A percentile compares a stretch with the other conserved stretches of the same genome.
Evolutionary conservation across 1,140 invertebrate species (phyloP).

Genomic region (Melitaea cinxia): DNA sequence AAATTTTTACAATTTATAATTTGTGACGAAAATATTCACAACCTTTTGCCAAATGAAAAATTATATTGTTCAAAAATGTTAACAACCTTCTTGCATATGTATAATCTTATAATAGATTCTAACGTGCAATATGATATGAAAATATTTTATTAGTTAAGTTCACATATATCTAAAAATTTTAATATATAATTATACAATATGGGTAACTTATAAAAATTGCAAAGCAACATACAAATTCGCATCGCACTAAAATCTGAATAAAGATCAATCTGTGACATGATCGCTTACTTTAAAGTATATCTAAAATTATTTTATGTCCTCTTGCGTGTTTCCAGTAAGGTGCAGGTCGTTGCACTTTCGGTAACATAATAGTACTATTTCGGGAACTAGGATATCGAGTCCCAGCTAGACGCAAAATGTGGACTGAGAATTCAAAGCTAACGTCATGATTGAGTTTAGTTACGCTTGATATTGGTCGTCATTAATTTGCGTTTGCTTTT

Average conservation of each 20-base stretch:
- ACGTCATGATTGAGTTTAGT: neutral
- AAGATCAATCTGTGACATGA: neutral
- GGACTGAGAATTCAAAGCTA: constrained; percentile 22
- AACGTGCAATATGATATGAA: too few species aligned
- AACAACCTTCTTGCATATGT: too few species aligned
- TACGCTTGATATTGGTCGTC: neutral
- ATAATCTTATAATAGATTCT: too few species aligned
- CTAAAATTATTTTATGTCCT: constrained; percentile 59
- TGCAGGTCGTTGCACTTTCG: constrained; percentile 54
- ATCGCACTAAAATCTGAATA: constrained; percentile 22
- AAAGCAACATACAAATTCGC: too few species aligned
- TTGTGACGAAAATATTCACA: too few species aligned
- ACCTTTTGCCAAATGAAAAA: too few species aligned
- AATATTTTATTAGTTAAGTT: too few species aligned
- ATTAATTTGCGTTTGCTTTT: too few species aligned
- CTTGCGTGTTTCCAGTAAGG: constrained; percentile 39
- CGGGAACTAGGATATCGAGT: constrained; percentile 45
- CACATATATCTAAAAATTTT: too few species aligned
- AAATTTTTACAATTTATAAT: neutral
- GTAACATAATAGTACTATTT: constrained; percentile 55
- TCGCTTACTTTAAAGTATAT: neutral
- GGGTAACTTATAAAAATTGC: too few species aligned
- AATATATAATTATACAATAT: too few species aligned
- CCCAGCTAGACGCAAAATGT: constrained; percentile 33
- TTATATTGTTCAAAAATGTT: too few species aligned